A percentile compares a stretch with the other conserved stretches of the same genome.
Evolutionary conservation across 1,140 invertebrate species (phyloP).

Genomic region (Pseudomyrmex gracilis): DNA sequence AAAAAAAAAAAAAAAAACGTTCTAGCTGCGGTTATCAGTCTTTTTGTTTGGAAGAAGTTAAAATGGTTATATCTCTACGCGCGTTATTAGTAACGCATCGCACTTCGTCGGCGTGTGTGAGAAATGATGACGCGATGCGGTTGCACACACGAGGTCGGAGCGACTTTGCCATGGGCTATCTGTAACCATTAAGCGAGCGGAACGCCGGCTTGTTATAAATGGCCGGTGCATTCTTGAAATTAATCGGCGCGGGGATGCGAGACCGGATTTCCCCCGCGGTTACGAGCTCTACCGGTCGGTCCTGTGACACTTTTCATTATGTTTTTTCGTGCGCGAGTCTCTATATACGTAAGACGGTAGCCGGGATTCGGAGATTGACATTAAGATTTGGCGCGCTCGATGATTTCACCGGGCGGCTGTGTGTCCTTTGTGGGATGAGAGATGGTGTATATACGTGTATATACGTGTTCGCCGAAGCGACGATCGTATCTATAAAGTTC

Average conservation of each 20-base stretch:
- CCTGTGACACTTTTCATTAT: constrained; percentile 63
- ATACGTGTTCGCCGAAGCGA: constrained; percentile 6
- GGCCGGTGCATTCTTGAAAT: constrained; percentile 69
- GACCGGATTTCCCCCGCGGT: neutral
- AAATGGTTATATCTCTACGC: constrained; percentile 15
- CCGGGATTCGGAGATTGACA: constrained; percentile 73
- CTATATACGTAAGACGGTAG: constrained; percentile 80
- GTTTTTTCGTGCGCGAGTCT: constrained; percentile 64
- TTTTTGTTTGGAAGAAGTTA: constrained; percentile 1
- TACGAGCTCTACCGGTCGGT: neutral
- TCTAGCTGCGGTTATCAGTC: neutral
- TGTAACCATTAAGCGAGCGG: constrained; percentile 56
- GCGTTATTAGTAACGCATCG: constrained; percentile 31
- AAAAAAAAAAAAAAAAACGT: constrained; percentile 26
- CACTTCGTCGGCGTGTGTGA: constrained; percentile 31
- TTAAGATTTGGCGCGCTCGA: constrained; percentile 74
- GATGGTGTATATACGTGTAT: too few species aligned
- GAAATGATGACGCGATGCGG: constrained; percentile 51
- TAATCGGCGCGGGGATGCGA: constrained; percentile 65
- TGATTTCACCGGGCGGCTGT: constrained; percentile 45
- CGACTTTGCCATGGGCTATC: constrained; percentile 45
- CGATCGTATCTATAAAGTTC: neutral
- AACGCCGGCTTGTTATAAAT: constrained; percentile 70
- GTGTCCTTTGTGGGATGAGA: neutral
- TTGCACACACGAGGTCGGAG: constrained; percentile 42